Conservation (phyloP, 2,797 vertebrate genomes). For the Capromys pilorides region DNA sequence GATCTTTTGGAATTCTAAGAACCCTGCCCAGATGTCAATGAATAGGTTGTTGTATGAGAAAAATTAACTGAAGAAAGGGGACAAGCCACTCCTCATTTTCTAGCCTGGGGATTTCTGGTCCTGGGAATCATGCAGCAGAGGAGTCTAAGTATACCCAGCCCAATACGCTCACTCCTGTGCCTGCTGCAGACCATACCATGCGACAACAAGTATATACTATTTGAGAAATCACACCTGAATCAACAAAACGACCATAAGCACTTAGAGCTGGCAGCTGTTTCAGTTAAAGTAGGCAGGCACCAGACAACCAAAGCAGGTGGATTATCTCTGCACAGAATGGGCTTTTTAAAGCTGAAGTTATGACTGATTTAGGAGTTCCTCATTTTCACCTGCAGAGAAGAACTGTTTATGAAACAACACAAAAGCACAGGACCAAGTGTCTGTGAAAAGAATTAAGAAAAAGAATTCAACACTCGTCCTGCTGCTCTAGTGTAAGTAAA, state of each 20-base stretch:
- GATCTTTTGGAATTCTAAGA: not conserved
- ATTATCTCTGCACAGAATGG: not conserved
- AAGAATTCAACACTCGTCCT: not conserved
- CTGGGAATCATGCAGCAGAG: not conserved
- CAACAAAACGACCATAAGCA: not conserved
- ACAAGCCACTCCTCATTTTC: not conserved
- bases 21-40: not conserved
- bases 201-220: not conserved
- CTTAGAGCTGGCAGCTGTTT: not conserved
- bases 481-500: not conserved
- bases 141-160: not conserved
- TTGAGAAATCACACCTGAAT: not conserved
- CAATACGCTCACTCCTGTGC: not conserved
- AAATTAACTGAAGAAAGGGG: not conserved
- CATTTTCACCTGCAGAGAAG: not conserved
- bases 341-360: not conserved
- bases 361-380: not conserved
- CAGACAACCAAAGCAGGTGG: not conserved
- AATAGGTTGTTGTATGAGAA: not conserved
- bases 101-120: not conserved
- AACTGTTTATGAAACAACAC: not conserved
- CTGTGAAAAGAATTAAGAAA: not conserved
- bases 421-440: not conserved
- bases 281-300: conserved; percentile 2
- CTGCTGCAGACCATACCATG: not conserved